Percentiles rank a stretch among this genome's conserved stretches.
Evolutionary conservation across 2,888 invertebrate genomes (phyloP).

Genomic region (Cybosia mesomella): DNA sequence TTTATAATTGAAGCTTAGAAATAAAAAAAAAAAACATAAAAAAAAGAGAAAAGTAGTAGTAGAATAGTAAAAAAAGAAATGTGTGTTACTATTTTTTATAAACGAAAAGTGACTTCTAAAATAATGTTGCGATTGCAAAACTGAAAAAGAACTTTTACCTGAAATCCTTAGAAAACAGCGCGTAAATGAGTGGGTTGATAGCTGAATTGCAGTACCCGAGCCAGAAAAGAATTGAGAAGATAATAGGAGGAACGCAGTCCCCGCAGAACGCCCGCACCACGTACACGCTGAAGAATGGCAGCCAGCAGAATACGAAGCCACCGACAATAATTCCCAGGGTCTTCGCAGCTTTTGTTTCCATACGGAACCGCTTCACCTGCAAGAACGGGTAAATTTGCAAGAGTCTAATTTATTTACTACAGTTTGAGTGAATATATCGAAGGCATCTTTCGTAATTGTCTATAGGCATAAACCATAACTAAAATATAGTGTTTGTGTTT

Average conservation of each 20-base stretch:
- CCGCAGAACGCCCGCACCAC: constrained; percentile 95
- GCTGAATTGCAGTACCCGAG: constrained; percentile 99
- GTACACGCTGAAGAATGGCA: constrained; percentile 98
- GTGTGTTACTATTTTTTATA: too few relatives aligned
- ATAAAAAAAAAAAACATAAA: too few relatives aligned
- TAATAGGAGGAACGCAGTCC: constrained; percentile 93
- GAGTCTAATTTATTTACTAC: neutral
- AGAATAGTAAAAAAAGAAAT: too few relatives aligned
- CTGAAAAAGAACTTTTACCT: constrained; percentile 60
- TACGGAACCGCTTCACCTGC: constrained; percentile 95
- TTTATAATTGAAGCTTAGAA: too few relatives aligned
- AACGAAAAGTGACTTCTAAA: too few relatives aligned
- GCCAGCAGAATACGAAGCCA: constrained; percentile 98
- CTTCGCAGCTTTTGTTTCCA: constrained; percentile 99
- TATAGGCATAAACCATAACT: too few relatives aligned
- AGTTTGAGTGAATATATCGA: neutral
- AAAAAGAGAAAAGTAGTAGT: too few relatives aligned
- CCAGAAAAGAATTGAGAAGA: constrained; percentile 98
- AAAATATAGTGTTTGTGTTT: too few relatives aligned
- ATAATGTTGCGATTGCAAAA: too few relatives aligned
- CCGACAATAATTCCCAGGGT: constrained; percentile 99
- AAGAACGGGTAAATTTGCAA: constrained; percentile 19
- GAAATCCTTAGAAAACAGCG: constrained; percentile 97
- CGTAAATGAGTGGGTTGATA: constrained; percentile 98
- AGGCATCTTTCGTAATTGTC: too few relatives aligned